A percentile compares a stretch with the other conserved stretches of the same genome.
Evolutionary conservation across 2,888 invertebrate species (phyloP).

Genomic region (Pammene fasciana): DNA sequence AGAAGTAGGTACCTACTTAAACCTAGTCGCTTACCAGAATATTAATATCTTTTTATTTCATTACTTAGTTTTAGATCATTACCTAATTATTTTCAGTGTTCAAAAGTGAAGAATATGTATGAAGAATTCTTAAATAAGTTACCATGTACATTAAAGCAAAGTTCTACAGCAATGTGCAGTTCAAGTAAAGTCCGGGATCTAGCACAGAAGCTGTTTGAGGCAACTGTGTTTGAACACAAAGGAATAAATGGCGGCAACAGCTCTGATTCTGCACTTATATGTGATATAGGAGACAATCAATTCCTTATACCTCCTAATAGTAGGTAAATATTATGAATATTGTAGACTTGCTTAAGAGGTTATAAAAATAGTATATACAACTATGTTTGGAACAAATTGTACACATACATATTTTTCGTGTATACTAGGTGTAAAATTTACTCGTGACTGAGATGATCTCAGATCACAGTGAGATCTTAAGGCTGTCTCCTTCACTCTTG

Average conservation of each 20-base stretch:
- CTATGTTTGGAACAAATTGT: too few relatives aligned
- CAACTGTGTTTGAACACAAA: constrained; percentile 57
- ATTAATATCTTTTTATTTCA: too few relatives aligned
- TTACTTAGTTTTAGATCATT: background rate
- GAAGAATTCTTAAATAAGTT: constrained; percentile 52
- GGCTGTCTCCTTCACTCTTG: too few relatives aligned
- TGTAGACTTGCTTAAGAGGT: background rate
- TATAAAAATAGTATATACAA: too few relatives aligned
- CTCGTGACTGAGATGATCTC: too few relatives aligned
- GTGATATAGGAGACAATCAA: constrained; percentile 68
- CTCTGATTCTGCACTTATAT: constrained; percentile 75
- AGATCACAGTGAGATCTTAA: too few relatives aligned
- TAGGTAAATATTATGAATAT: constrained; percentile 68
- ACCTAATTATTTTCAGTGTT: constrained; percentile 15
- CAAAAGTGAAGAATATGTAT: constrained; percentile 55
- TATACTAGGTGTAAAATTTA: too few relatives aligned
- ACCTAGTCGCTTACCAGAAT: background rate
- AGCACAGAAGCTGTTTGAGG: constrained; percentile 66
- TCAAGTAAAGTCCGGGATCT: constrained; percentile 53
- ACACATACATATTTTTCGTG: too few relatives aligned
- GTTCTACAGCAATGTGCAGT: background rate
- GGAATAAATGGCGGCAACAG: constrained; percentile 83
- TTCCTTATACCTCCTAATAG: constrained; percentile 87
- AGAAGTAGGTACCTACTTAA: constrained; percentile 57
- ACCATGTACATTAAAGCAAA: constrained; percentile 49